phyloP scores from a whole-genome alignment of 1,140 invertebrate genomes.

The Drosophila punjabiensis region DNA sequence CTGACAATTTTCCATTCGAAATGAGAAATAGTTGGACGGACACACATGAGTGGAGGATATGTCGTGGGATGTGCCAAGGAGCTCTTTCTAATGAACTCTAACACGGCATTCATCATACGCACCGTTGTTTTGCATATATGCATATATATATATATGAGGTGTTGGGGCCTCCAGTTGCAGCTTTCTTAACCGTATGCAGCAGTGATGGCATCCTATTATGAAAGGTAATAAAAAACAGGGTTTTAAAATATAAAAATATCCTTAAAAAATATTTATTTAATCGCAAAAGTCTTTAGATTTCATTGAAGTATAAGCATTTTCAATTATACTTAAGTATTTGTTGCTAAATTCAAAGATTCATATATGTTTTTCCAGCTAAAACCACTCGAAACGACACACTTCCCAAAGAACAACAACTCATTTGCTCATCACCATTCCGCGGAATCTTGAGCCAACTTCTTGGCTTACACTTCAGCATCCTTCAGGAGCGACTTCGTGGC shows the following conservation, averaged over 20 bases:
- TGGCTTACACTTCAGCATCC: constrained; percentile 3
- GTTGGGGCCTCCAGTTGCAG: constrained; percentile 3
- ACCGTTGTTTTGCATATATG: constrained; percentile 22
- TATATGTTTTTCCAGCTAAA: not conserved
- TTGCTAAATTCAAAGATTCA: not conserved
- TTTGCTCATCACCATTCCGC: not conserved
- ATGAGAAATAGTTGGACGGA: constrained; percentile 72
- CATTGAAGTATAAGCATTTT: not conserved
- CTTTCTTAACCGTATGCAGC: constrained; percentile 7
- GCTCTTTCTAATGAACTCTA: constrained; percentile 29
- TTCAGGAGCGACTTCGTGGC: constrained; percentile 16
- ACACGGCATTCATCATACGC: constrained; percentile 36
- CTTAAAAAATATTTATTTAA: not conserved
- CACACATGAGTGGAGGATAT: not conserved
- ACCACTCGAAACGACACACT: not conserved
- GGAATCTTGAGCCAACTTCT: constrained; percentile 2
- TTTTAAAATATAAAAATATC: not conserved
- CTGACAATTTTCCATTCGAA: constrained; percentile 71
- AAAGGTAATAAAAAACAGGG: not conserved
- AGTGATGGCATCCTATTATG: not conserved
- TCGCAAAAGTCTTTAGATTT: not conserved
- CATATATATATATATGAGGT: not conserved
- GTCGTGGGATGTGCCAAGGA: constrained; percentile 12
- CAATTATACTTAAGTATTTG: not conserved
- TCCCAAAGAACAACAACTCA: not conserved